Evolutionary conservation across 2,797 vertebrate species (phyloP).

Genomic region (Tympanoctomys barrerae): DNA sequence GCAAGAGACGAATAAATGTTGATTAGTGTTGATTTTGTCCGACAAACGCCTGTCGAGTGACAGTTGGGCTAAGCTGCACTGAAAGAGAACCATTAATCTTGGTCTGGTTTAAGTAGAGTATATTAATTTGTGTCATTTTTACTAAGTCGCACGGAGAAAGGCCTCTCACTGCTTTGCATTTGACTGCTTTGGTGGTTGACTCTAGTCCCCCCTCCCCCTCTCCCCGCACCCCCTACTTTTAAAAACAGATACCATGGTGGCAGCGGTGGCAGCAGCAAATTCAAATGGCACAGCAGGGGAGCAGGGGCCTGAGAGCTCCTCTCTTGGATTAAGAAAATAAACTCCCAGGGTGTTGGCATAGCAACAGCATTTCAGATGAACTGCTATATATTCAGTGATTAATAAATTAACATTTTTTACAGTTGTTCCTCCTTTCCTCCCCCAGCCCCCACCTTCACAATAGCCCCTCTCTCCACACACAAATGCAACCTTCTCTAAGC

Average conservation of each 20-base stretch:
- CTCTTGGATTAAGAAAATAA: conserved; percentile 98
- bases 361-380: conserved; percentile 95
- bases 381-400: conserved; percentile 92
- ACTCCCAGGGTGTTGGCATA: conserved; percentile 98
- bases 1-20: conserved; percentile 99
- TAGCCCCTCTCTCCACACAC: not conserved
- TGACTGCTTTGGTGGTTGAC: conserved; percentile 92
- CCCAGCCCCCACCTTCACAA: conserved; percentile 52
- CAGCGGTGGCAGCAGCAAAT: conserved; percentile 87
- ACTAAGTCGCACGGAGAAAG: conserved; percentile 95
- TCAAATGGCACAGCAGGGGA: conserved; percentile 93
- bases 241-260: conserved; percentile 88
- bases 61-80: conserved; percentile 98
- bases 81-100: conserved; percentile 99
- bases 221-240: conserved; percentile 56
- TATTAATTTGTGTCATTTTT: conserved; percentile 99
- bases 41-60: conserved; percentile 97
- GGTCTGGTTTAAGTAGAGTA: conserved; percentile 99
- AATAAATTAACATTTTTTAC: conserved; percentile 94
- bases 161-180: conserved; percentile 94
- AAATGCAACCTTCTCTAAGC: conserved; percentile 58
- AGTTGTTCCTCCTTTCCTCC: conserved; percentile 86
- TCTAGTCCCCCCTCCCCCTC: conserved; percentile 72
- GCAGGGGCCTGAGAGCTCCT: conserved; percentile 94
- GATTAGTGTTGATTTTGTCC: conserved; percentile 99